Evolutionary conservation across 2,888 invertebrate genomes (phyloP), one percentile per base, ranked within the genome.

Genomic region (Baronia brevicornis): DNA sequence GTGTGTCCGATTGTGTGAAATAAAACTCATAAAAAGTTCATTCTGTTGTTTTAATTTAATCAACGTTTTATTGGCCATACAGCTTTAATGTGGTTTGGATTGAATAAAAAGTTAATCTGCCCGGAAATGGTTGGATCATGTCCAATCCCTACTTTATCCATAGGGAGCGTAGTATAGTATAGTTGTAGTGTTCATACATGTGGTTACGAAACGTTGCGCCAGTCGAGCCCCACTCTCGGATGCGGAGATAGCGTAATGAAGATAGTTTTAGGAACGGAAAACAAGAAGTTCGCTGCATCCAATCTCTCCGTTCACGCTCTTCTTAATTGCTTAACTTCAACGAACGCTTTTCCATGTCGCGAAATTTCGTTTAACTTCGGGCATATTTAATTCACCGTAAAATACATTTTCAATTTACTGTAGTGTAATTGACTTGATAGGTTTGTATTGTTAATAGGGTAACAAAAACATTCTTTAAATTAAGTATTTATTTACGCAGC

Each of bases 291-390:
- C 49, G 60, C 54, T 56, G 54, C 59, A 62, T 68, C 71, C 74
- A 77, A 78, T 75, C 78, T 69, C 65, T 58, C 54, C 60, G 63
- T 65, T 68, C 64, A 65, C 69, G 60, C 69, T 64, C 74, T 72
- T 73, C 74, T 73, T 82, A 82, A 82, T 80, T 84, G 72, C 77
- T 69, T 70, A 73, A 82, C 74, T 84, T 84, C 67, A 66, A 61
- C 60, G 62, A 49, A 58, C 52, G 52, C 60, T 58, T 65, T 70
- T 60, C 60, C 61, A 50, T 64, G 69, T 67, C 68, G 57, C 57
- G 48, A 55, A 59, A 61, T 68, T n/a, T 69, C 65, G 64, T 70
- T 70, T 60, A 67, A 72, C 57, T 75, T 70, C 44, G 60, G 50
- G 61, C 65, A 65, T 72, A 67, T 60, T 64, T 69, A 58, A 68